Conservation (phyloP, 2,888 invertebrate species). For the Cataglyphis cursor region DNA sequence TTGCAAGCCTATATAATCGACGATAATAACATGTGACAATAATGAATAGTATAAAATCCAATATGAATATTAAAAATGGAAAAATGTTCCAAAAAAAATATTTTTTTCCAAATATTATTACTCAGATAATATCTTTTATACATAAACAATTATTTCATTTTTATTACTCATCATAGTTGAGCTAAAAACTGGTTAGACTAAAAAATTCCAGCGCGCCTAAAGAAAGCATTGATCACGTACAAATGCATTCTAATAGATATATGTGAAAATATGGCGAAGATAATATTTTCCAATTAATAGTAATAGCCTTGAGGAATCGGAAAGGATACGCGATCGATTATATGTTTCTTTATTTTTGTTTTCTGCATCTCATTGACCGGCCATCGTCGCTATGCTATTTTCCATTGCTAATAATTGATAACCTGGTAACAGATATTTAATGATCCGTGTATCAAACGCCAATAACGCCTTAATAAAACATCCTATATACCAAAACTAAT, state of each 20-base stretch:
- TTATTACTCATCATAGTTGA: not conserved
- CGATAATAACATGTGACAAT: not conserved
- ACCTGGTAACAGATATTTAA: not conserved
- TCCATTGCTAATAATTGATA: not conserved
- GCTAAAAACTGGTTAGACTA: not conserved
- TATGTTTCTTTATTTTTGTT: slow-evolving; percentile 19
- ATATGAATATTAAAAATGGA: not conserved
- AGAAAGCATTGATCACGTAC: not conserved
- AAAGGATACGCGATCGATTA: not conserved
- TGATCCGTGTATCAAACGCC: not conserved
- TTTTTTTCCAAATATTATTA: not conserved
- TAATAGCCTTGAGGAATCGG: not conserved
- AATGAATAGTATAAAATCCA: not conserved
- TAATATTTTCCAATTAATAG: slow-evolving; percentile 27
- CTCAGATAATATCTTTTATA: not conserved
- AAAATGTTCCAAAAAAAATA: not conserved
- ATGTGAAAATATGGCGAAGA: not conserved
- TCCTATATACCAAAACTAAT: not conserved
- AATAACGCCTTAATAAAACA: not conserved
- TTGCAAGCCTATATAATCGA: not conserved
- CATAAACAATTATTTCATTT: not conserved
- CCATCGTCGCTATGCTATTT: not conserved
- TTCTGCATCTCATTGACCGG: slow-evolving; percentile 19
- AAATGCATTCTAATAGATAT: not conserved
- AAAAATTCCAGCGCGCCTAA: not conserved